Base-by-base conservation (phyloP, 2,113 vertebrate species). In the Jaculus jaculus region DNA sequence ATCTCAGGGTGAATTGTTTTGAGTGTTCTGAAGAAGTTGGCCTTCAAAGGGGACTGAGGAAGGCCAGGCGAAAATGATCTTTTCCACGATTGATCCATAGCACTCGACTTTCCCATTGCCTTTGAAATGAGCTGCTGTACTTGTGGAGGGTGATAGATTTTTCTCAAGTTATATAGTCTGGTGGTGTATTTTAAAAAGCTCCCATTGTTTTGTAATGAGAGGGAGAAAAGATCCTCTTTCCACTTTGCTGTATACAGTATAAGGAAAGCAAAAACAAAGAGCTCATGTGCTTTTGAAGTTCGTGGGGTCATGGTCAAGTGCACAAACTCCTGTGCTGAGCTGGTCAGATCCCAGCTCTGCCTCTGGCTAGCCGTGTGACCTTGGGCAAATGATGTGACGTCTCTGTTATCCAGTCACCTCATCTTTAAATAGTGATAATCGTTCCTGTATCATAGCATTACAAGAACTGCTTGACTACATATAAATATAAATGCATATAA, bases 101-200 rank as follows among this genome's bases (percentile, higher is more conserved):
- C 77, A 15, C 74, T 93, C 93, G 32, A 58, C 65, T 93, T 92
- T 74, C 61, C 81, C 91, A 87, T 16, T 72, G 88, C 39, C 89
- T 95, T 96, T 74, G 91, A 93, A 94, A 92, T 94, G 94, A 96
- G 81, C 80, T 61, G 12, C 1, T 0, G 85, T 92, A 68, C 89
- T 94, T 95, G 86, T 84, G 75, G 71, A 96, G 87, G 82, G n/a
- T 4, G 95, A 77, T 60, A 72, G 79, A 74, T 87, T 84, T 94
- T 92, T 69, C 94, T 95, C 11, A 77, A 28, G 54, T 69, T 86
- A 54, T 32, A 0, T 2, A 74, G 78, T 18, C 86, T 74, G 77
- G 65, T 30, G 75, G n/a, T 51, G 8, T 86, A 5, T 61, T 93
- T 94, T 91, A 85, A 82, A 91, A 91, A 87, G 63, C 32, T 69